Conservation (phyloP, 2,888 invertebrate species). For the Stenurella melanura region DNA sequence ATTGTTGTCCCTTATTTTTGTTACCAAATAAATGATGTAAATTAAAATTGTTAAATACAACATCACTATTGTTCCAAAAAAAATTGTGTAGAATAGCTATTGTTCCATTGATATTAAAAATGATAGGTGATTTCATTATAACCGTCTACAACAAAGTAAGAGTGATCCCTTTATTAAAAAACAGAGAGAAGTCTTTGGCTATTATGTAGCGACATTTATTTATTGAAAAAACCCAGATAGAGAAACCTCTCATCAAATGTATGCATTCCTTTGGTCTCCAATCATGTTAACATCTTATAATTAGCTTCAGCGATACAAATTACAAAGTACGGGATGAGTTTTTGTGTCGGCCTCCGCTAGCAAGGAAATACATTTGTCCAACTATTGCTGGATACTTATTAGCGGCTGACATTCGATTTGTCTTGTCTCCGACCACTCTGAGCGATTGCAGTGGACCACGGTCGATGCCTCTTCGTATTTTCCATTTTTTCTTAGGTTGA, state of each 20-base stretch:
- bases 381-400: constrained; percentile 75
- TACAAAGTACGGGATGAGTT: constrained; percentile 72
- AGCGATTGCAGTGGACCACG: constrained; percentile 68
- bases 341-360: constrained; percentile 71
- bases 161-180: constrained; percentile 18
- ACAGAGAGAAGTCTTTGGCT: constrained; percentile 22
- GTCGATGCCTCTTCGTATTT: constrained; percentile 58
- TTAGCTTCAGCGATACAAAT: constrained; percentile 73
- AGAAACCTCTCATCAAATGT: constrained; percentile 67
- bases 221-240: constrained; percentile 62
- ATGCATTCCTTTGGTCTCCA: constrained; percentile 61
- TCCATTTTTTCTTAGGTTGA: constrained; percentile 52
- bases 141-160: constrained; percentile 24
- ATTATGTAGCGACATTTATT: constrained; percentile 60
- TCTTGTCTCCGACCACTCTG: constrained; percentile 73
- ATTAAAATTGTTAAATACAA: background rate
- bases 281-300: constrained; percentile 69
- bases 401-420: constrained; percentile 76
- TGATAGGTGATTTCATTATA: constrained; percentile 12
- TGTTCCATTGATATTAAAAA: background rate
- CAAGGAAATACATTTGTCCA: constrained; percentile 74
- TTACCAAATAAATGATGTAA: background rate
- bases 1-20: too few species aligned
- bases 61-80: background rate
- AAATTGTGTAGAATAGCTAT: background rate